Evolutionary conservation across 92 coral and sea anemone genomes (phyloP).

Genomic region (Phenganax marumi): DNA sequence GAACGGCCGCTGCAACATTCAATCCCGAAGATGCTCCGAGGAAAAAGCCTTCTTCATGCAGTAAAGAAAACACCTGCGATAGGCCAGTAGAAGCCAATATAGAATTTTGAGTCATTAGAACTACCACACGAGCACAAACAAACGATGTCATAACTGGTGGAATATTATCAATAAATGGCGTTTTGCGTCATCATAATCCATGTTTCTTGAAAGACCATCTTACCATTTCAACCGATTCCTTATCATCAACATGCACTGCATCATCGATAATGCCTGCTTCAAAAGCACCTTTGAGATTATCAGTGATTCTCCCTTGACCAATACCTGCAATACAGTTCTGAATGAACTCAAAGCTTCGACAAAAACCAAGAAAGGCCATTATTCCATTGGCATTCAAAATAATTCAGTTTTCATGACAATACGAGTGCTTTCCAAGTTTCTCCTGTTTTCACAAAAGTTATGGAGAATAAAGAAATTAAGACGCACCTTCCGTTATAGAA

Average conservation of each 20-base stretch:
- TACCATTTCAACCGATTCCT: constrained; percentile 93
- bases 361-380: too few relatives aligned
- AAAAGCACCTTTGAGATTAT: constrained; percentile 82
- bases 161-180: too few relatives aligned
- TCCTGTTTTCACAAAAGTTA: background rate
- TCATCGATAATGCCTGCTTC: constrained; percentile 63
- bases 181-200: too few relatives aligned
- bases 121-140: too few relatives aligned
- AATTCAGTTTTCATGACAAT: background rate
- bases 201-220: background rate
- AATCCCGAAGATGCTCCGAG: too few relatives aligned
- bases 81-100: background rate
- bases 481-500: constrained; percentile 93
- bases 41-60: too few relatives aligned
- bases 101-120: too few relatives aligned
- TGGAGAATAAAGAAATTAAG: background rate
- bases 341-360: too few relatives aligned
- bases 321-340: constrained; percentile 60
- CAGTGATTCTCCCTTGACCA: constrained; percentile 94
- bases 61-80: too few relatives aligned
- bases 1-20: too few relatives aligned
- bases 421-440: background rate
- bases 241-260: constrained; percentile 79
- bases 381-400: background rate
- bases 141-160: too few relatives aligned